Evolutionary conservation across 2,797 vertebrate genomes (phyloP).

Genomic region (Prionace glauca): DNA sequence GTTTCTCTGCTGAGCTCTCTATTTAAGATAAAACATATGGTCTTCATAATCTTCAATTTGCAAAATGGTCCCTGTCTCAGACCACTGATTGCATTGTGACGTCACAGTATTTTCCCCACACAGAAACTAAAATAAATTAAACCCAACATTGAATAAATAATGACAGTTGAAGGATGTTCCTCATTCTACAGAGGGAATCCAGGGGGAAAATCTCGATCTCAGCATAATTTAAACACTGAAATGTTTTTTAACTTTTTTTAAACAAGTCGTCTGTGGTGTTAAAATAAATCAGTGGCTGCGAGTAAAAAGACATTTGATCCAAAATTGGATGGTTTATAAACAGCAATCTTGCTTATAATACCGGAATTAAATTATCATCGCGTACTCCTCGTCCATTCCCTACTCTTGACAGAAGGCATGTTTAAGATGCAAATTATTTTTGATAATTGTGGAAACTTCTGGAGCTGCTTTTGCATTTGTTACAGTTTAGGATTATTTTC

Average conservation of each 20-base stretch:
- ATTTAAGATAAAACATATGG: not conserved
- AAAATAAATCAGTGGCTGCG: not conserved
- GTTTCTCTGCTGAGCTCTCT: not conserved
- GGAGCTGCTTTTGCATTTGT: not conserved
- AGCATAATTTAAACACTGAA: not conserved
- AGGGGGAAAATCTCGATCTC: not conserved
- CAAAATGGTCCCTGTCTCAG: not conserved
- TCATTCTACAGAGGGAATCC: not conserved
- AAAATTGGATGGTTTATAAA: no score
- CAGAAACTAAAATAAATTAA: not conserved
- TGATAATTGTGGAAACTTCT: not conserved
- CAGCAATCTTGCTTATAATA: not conserved
- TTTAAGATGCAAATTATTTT: not conserved
- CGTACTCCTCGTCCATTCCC: not conserved
- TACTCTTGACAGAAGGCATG: no score
- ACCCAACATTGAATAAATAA: not conserved
- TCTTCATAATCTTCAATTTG: not conserved
- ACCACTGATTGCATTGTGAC: not conserved
- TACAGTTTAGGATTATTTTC: not conserved
- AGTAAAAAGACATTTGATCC: not conserved
- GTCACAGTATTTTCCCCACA: not conserved
- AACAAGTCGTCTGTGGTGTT: not conserved
- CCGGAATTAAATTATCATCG: not conserved
- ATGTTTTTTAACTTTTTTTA: not conserved
- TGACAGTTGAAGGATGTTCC: not conserved